Conservation (phyloP, 2,888 invertebrate species). For the Cyaniris semiargus region DNA sequence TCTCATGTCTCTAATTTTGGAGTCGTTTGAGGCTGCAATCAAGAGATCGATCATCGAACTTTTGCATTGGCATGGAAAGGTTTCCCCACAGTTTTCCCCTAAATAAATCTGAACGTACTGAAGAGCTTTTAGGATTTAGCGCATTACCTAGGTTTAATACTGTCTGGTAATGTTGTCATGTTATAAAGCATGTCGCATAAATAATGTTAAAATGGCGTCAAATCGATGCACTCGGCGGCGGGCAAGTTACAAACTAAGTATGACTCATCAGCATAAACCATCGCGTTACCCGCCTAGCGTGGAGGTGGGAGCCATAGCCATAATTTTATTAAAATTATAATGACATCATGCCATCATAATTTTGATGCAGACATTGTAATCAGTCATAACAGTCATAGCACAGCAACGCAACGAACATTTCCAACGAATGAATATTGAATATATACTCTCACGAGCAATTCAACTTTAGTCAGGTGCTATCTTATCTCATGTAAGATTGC, state of each 20-base stretch:
- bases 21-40: too few relatives aligned
- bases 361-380: conserved; percentile 1
- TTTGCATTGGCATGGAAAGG: too few relatives aligned
- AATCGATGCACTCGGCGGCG: conserved; percentile 10
- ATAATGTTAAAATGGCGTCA: conserved; percentile 11
- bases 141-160: not conserved
- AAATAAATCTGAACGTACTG: not conserved
- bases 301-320: conserved; percentile 17
- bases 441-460: not conserved
- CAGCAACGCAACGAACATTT: not conserved
- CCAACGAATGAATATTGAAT: not conserved
- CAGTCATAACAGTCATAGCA: too few relatives aligned
- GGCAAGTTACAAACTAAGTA: too few relatives aligned
- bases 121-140: not conserved
- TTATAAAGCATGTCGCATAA: not conserved
- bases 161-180: conserved; percentile 12
- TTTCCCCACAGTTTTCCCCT: too few relatives aligned
- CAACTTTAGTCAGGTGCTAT: not conserved
- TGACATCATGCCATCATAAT: conserved; percentile 20
- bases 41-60: too few relatives aligned
- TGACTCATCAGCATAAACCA: conserved; percentile 24
- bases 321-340: conserved; percentile 25
- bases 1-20: too few relatives aligned
- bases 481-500: not conserved
- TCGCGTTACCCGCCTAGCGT: conserved; percentile 15